These are phyloP conservation scores for Macrophya alboannulata DNA, from an alignment of 2,888 invertebrate species.

Conservation along the genomic window DNA sequence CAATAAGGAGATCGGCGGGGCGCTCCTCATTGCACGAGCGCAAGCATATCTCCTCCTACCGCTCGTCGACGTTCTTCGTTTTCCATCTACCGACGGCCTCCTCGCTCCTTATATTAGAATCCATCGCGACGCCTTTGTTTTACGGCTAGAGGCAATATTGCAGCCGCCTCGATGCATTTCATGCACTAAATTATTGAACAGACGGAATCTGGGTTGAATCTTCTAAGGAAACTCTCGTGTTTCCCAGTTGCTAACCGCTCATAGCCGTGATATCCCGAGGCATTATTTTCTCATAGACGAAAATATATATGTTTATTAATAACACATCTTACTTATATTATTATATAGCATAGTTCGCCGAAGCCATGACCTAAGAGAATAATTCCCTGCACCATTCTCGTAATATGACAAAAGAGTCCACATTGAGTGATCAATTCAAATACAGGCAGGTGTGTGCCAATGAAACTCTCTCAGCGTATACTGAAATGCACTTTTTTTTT, in stretches of 20 bases:
- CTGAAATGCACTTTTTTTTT: not conserved
- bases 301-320: not conserved
- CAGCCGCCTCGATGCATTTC: conserved; percentile 54
- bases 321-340: not conserved
- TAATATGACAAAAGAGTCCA: not conserved
- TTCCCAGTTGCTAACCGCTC: conserved; percentile 1
- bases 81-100: conserved; percentile 44
- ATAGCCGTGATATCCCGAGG: not conserved
- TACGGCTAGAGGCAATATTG: conserved; percentile 49
- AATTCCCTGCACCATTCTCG: not conserved
- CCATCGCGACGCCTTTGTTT: conserved; percentile 52
- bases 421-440: not conserved
- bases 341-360: not conserved
- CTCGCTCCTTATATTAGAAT: conserved; percentile 52
- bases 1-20: conserved; percentile 52
- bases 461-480: not conserved
- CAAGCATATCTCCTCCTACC: conserved; percentile 49
- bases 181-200: conserved; percentile 51
- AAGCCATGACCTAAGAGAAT: not conserved
- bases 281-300: not conserved
- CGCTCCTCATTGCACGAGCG: conserved; percentile 37
- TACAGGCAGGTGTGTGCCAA: not conserved
- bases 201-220: conserved; percentile 46
- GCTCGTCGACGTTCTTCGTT: conserved; percentile 46
- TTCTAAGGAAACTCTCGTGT: conserved; percentile 37